Conservation (phyloP, 2,113 vertebrate genomes). For the Arvicanthis niloticus region DNA sequence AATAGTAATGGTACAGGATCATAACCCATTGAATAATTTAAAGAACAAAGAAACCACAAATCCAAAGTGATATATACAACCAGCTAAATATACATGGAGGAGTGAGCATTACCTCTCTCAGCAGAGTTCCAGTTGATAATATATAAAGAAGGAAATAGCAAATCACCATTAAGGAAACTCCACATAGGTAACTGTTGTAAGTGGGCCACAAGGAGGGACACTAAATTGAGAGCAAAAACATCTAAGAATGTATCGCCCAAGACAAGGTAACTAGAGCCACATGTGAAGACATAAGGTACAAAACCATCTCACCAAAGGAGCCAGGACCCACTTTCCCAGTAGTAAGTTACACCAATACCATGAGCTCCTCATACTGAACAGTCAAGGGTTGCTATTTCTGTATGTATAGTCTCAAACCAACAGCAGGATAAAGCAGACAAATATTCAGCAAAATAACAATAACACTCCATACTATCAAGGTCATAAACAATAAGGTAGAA, state of each 20-base stretch:
- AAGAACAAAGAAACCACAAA: background rate
- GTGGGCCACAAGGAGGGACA: rapidly evolving
- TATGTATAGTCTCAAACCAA: background rate
- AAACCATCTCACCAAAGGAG: background rate
- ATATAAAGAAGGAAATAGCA: background rate
- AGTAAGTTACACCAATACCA: background rate
- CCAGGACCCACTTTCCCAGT: background rate
- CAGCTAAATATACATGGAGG: background rate
- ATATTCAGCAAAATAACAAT: background rate
- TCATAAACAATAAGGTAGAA: background rate
- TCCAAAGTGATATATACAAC: rapidly evolving
- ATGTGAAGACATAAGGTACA: background rate
- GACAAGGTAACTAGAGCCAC: background rate
- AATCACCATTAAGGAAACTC: background rate
- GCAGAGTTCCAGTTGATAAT: background rate
- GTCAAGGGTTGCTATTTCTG: background rate
- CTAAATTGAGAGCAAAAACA: background rate
- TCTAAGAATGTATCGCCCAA: background rate
- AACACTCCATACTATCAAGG: background rate
- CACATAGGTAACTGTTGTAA: background rate
- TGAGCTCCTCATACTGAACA: rapidly evolving
- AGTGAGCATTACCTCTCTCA: background rate
- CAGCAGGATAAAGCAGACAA: background rate
- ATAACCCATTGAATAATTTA: background rate
- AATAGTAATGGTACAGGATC: rapidly evolving